Conservation (phyloP, 1,140 invertebrate genomes). For the Aphidius ervi region DNA sequence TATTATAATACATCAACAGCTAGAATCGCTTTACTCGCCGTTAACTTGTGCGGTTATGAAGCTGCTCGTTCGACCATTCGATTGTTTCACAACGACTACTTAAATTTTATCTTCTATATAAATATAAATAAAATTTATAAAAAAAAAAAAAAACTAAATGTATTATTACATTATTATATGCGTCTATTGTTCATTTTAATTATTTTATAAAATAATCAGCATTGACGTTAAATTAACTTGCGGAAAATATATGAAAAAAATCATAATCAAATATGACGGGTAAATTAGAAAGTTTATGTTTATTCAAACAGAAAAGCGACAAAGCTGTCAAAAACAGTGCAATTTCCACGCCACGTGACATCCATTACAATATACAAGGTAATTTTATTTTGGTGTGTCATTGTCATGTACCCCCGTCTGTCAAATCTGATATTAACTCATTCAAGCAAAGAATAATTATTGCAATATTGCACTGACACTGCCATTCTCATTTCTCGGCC, state of each 20-base stretch:
- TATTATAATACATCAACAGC: slow-evolving; percentile 39
- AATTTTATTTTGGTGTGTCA: slow-evolving; percentile 33
- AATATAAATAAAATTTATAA: too few species aligned
- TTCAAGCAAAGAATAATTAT: too few species aligned
- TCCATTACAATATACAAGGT: not conserved
- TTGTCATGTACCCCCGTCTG: slow-evolving; percentile 27
- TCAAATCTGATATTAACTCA: too few species aligned
- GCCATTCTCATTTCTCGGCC: too few species aligned
- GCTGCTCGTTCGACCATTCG: slow-evolving; percentile 41
- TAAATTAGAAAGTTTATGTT: slow-evolving; percentile 37
- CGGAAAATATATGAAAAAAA: not conserved
- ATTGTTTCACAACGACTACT: slow-evolving; percentile 44
- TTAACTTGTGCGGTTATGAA: slow-evolving; percentile 42
- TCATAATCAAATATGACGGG: slow-evolving; percentile 26
- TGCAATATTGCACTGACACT: too few species aligned
- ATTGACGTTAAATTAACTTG: not conserved
- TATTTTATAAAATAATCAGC: too few species aligned
- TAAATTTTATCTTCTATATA: not conserved
- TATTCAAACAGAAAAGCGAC: slow-evolving; percentile 34
- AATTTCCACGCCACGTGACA: slow-evolving; percentile 18
- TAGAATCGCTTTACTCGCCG: slow-evolving; percentile 33
- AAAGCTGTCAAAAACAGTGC: slow-evolving; percentile 38
- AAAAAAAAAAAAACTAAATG: too few species aligned
- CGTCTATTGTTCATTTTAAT: too few species aligned
- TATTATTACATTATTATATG: too few species aligned